Percentiles rank a stretch among this genome's conserved stretches.
phyloP scores from a whole-genome alignment of 2,888 invertebrate species.

The Atethmia centrago region DNA sequence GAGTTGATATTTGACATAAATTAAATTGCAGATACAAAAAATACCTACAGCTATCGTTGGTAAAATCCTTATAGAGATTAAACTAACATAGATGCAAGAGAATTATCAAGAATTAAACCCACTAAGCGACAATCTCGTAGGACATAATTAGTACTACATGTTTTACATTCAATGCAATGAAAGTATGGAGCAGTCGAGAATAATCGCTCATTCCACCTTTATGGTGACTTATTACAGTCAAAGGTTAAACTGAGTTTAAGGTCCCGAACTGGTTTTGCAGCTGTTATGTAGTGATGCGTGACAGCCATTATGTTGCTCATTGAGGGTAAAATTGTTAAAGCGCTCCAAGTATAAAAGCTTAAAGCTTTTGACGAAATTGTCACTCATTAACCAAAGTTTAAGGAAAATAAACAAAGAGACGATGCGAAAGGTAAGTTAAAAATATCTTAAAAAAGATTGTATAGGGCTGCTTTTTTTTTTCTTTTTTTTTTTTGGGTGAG shows the following conservation, averaged over 20 bases:
- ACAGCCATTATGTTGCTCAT: slow-evolving; percentile 63
- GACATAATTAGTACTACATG: slow-evolving; percentile 19
- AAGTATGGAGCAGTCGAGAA: slow-evolving; percentile 59
- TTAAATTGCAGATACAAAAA: slow-evolving; percentile 10
- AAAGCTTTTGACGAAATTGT: slow-evolving; percentile 64
- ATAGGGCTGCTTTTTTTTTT: no score
- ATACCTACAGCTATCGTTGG: slow-evolving; percentile 18
- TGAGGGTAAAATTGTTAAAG: slow-evolving; percentile 69
- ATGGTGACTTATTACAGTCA: slow-evolving; percentile 65
- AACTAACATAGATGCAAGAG: slow-evolving; percentile 21
- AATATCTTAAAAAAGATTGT: not conserved
- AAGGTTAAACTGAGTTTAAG: slow-evolving; percentile 76
- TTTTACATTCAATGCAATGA: slow-evolving; percentile 46
- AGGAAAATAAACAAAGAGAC: slow-evolving; percentile 67
- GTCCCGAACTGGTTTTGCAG: slow-evolving; percentile 74
- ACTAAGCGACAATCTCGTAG: slow-evolving; percentile 11
- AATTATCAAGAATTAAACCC: slow-evolving; percentile 1
- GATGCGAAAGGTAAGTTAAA: slow-evolving; percentile 70
- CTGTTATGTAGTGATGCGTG: slow-evolving; percentile 64
- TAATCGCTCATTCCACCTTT: slow-evolving; percentile 58
- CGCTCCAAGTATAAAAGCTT: slow-evolving; percentile 76
- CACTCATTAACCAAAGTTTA: slow-evolving; percentile 70
- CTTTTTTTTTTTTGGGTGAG: no score
- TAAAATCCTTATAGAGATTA: slow-evolving; percentile 30
- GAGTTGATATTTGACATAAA: slow-evolving; percentile 34